Evolutionary conservation across 2,888 invertebrate species (phyloP), one percentile per base, ranked within the genome.

Genomic region (Ornithoptera priamus): DNA sequence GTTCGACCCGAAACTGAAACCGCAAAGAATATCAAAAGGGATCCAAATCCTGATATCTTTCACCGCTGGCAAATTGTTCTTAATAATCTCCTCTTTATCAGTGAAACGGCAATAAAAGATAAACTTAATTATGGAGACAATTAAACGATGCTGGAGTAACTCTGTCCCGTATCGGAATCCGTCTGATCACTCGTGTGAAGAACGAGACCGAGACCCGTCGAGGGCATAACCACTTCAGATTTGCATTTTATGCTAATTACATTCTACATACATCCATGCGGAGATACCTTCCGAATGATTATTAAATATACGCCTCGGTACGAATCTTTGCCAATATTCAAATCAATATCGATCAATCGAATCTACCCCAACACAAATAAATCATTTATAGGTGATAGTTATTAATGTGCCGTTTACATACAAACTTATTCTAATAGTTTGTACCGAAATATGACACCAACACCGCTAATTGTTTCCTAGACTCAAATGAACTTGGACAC

Each of bases 171-270:
- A 60, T 70, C 62, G 59, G 59, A 60, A 63, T 64, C 53, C 63
- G 56, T 64, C 67, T 70, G 30, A 30, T 30, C 53, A 61, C 64
- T 67, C 53, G 53, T 67, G 30, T 67, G 59, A 63, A 18, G 53
- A 36, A 42, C 60, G 39, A 36, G 53, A 36, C 53, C 60, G 39
- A 36, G 24, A 42, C 60, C 24, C 59, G 22, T 22, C 53, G 24
- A 50, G 60, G 65, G 58, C 20, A 57, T 15, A 56, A 18, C 63
- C 56, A 56, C 50, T 67, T 12, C 10, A 53, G 36, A 63, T 70
- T 64, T 67, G 46, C 67, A 60, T 70, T 70, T 70, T 64, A 70
- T 67, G 56, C 57, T 63, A 70, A 70, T 67, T 39, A 30, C 46
- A 22, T 60, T 67, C n/a, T 53, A 53, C 62, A 58, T 53, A 53